Conservation (phyloP, 1,140 invertebrate species). For the Centruroides sculpturatus region DNA sequence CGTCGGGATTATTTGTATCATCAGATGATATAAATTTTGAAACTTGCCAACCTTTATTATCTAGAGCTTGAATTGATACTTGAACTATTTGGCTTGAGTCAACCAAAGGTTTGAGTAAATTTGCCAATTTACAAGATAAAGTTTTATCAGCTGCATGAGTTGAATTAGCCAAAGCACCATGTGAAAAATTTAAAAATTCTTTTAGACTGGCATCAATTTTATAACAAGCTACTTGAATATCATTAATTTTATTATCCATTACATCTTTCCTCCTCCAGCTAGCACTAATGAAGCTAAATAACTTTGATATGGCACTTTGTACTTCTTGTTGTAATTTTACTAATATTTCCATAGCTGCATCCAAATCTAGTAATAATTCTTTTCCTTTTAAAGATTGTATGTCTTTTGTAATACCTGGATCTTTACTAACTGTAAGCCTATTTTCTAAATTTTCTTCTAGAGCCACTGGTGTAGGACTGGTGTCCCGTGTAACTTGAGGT, state of each 20-base stretch:
- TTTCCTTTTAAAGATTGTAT: background rate
- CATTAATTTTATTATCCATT: constrained; percentile 49
- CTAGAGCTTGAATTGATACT: constrained; percentile 53
- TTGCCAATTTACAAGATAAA: constrained; percentile 26
- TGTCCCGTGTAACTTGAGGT: constrained; percentile 31
- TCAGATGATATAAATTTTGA: constrained; percentile 41
- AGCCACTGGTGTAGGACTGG: constrained; percentile 5
- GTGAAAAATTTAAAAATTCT: constrained; percentile 72
- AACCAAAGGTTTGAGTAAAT: constrained; percentile 56
- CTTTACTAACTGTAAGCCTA: no score
- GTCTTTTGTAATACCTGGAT: no score
- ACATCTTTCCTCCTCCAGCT: constrained; percentile 60
- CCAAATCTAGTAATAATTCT: constrained; percentile 64
- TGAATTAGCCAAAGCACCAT: constrained; percentile 75
- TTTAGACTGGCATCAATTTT: constrained; percentile 57
- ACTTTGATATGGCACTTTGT: constrained; percentile 29
- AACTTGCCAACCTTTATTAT: constrained; percentile 62
- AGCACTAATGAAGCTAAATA: constrained; percentile 63
- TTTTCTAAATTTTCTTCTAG: no score
- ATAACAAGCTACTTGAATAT: constrained; percentile 59
- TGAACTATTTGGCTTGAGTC: constrained; percentile 66
- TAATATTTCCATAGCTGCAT: constrained; percentile 67
- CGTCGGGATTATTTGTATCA: constrained; percentile 39
- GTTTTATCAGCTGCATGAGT: constrained; percentile 64
- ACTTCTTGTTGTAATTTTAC: constrained; percentile 55